Conservation (phyloP, 2,797 vertebrate species). For the Mastacembelus armatus region DNA sequence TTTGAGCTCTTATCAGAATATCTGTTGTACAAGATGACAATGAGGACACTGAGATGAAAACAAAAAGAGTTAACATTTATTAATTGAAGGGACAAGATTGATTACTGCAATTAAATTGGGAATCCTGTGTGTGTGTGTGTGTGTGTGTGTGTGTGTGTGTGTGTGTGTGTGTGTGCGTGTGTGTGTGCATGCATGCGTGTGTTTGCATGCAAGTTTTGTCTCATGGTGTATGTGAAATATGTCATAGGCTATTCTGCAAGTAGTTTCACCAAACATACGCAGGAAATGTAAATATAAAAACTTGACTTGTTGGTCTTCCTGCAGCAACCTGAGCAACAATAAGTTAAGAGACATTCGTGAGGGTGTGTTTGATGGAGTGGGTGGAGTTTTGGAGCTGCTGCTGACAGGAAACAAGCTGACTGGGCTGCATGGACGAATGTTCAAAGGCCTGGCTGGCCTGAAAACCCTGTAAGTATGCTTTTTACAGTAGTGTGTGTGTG, state of each 20-base stretch:
- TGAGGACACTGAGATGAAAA: conserved; percentile 56
- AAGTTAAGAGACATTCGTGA: conserved; percentile 95
- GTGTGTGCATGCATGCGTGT: too few relatives aligned
- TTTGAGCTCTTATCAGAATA: conserved; percentile 35
- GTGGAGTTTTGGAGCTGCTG: conserved; percentile 90
- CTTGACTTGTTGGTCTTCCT: conserved; percentile 28
- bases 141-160: neutral
- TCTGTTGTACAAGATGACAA: conserved; percentile 43
- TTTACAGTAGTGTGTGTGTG: neutral
- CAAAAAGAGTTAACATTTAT: conserved; percentile 45
- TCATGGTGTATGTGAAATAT: neutral
- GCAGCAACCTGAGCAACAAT: conserved; percentile 96
- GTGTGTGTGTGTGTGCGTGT: neutral
- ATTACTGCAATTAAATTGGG: conserved; percentile 54
- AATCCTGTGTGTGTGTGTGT: neutral
- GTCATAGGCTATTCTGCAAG: neutral
- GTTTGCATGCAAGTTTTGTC: too few relatives aligned
- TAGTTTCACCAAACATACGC: neutral
- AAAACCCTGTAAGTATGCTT: conserved; percentile 90
- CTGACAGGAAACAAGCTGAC: conserved; percentile 95
- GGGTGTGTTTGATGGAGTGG: conserved; percentile 90
- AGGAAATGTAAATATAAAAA: neutral
- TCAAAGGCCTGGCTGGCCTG: conserved; percentile 89
- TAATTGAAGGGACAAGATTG: conserved; percentile 51
- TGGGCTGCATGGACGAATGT: conserved; percentile 89